Base-by-base conservation (phyloP, 92 coral and sea anemone genomes). In the Galaxea fascicularis region DNA sequence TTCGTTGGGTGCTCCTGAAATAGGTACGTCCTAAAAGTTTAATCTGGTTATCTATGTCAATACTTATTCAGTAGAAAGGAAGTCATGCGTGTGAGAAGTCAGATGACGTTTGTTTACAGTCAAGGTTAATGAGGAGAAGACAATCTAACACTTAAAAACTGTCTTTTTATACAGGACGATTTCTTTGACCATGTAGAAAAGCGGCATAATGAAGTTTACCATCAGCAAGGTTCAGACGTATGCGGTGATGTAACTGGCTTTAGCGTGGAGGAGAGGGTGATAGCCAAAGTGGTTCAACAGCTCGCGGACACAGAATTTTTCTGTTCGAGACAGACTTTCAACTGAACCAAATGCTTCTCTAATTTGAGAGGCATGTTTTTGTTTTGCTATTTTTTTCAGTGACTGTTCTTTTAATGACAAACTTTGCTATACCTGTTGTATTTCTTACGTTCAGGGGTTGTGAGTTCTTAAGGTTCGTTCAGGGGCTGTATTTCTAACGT, bases 101-200 rank as follows among this genome's bases (percentile, higher is more conserved):
- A 2, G 2, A 35, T 35, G 6, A 35, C 3, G 41, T 35, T 35
- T 35, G 41, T 35, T 35, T 35, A 35, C 41, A 35, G 1, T 49
- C 10, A 15, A 10, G 63, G 6, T 14, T 1, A 1, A 20, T 17
- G 9, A 17, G 63, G 8, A 20, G n/a, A 17, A 8, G 22, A 20
- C n/a, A 20, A 57, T 57, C 18, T 20, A 20, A 16, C 8, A 17
- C 22, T 15, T 35, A 0, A n/a, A 59, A n/a, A n/a, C 12, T 29
- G 13, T 27, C 22, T 26, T 10, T 1, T 25, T 30, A 21, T 80
- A 18, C 67, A 80, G 85, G 56, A 66, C 20, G 67, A 80, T 17
- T 80, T 80, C 66, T 80, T 75, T 67, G 1, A 80, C 66, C 52
- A 31, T 28, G 85, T 80, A 59, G 25, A 54, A 1, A 26, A 54